These are phyloP conservation scores for Ormyrus nitidulus DNA, from an alignment of 2,888 invertebrate species.

Conservation along the genomic window DNA sequence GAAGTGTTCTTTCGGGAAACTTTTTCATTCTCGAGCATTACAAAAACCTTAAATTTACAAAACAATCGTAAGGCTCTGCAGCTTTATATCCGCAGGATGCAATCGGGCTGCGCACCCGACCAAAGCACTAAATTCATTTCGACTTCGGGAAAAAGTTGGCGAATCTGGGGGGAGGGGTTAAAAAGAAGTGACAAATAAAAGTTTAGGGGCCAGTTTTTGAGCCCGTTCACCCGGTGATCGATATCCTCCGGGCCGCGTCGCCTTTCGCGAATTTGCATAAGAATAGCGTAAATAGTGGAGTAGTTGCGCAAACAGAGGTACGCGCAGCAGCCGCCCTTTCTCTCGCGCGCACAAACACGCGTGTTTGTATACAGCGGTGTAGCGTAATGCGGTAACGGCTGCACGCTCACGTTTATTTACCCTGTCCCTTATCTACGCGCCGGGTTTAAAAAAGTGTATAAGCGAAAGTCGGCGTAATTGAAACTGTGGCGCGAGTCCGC, in stretches of 20 bases:
- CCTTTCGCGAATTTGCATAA: constrained; percentile 16
- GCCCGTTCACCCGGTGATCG: not conserved
- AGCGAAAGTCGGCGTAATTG: constrained; percentile 44
- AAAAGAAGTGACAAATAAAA: not conserved
- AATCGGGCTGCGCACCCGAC: not conserved
- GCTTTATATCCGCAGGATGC: not conserved
- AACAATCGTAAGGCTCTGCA: not conserved
- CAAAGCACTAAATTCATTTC: constrained; percentile 17
- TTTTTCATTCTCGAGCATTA: not conserved
- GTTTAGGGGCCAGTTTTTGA: not conserved
- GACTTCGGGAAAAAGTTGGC: not conserved
- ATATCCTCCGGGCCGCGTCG: constrained; percentile 9
- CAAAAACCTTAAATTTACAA: constrained; percentile 15
- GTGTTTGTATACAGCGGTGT: too few relatives aligned
- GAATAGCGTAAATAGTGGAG: constrained; percentile 6
- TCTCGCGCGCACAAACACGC: not conserved
- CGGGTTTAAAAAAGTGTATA: constrained; percentile 23
- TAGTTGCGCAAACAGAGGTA: not conserved
- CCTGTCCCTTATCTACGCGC: not conserved
- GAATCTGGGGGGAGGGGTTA: not conserved
- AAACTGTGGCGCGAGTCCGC: constrained; percentile 23
- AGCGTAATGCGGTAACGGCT: not conserved
- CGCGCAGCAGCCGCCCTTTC: not conserved
- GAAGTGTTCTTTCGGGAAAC: constrained; percentile 17
- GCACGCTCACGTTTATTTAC: constrained; percentile 13